Evolutionary conservation across 2,113 vertebrate species (phyloP).

Genomic region (Melanerpes formicivorus): DNA sequence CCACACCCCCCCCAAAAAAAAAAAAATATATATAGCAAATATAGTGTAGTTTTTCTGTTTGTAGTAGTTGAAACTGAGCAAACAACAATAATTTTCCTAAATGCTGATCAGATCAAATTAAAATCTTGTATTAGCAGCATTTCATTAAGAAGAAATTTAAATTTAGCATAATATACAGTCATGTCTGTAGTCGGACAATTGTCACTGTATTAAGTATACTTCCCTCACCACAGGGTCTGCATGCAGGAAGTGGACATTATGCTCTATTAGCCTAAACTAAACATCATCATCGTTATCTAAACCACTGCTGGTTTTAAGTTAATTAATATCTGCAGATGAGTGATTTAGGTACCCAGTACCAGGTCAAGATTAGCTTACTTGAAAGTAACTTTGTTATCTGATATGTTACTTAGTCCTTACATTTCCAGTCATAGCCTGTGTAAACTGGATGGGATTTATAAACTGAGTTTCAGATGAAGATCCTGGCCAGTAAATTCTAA

Average conservation of each 20-base stretch:
- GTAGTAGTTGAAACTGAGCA: background rate
- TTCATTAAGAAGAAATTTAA: background rate
- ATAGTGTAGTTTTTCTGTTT: background rate
- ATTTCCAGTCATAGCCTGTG: background rate
- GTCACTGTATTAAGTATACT: background rate
- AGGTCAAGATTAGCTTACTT: background rate
- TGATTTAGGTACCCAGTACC: background rate
- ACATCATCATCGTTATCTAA: background rate
- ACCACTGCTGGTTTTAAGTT: background rate
- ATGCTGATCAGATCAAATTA: background rate
- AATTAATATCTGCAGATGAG: background rate
- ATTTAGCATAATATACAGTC: background rate
- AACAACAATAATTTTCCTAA: background rate
- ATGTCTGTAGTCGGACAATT: background rate
- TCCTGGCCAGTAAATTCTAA: background rate
- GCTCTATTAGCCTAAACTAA: background rate
- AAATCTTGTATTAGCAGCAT: background rate
- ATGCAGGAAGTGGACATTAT: background rate
- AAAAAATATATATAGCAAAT: background rate
- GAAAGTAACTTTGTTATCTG: background rate
- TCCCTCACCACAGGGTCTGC: background rate
- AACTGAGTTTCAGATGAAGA: background rate
- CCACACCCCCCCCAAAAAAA: background rate
- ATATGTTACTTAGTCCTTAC: background rate
- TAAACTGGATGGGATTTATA: background rate